phyloP scores from a whole-genome alignment of 2,888 invertebrate genomes.

The Loripinus fragilis region DNA sequence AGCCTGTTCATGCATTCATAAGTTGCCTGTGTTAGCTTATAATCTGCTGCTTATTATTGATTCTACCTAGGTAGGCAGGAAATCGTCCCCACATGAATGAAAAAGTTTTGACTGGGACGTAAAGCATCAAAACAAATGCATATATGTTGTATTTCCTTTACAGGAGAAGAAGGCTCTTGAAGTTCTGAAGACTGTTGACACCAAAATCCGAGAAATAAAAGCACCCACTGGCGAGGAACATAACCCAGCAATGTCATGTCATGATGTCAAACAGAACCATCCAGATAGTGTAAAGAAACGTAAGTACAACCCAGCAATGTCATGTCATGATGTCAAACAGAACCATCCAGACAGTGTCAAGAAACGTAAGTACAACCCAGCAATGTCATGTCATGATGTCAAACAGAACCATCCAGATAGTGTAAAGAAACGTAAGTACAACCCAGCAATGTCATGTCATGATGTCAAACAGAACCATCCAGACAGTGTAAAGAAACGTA shows the following conservation, averaged over 20 bases:
- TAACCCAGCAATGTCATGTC: conserved; percentile 94
- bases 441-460: conserved; percentile 95
- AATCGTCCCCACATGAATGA: too few relatives aligned
- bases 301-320: conserved; percentile 91
- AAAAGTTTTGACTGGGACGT: too few relatives aligned
- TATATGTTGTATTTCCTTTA: too few relatives aligned
- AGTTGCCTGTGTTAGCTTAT: too few relatives aligned
- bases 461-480: conserved; percentile 93
- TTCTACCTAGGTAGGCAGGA: too few relatives aligned
- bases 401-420: conserved; percentile 91
- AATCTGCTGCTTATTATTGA: too few relatives aligned
- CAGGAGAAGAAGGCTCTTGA: conserved; percentile 64
- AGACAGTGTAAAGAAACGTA: conserved; percentile 90
- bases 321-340: conserved; percentile 92
- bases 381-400: conserved; percentile 94
- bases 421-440: conserved; percentile 88
- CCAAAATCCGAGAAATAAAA: conserved; percentile 85
- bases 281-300: conserved; percentile 90
- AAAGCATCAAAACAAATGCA: too few relatives aligned
- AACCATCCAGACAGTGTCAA: conserved; percentile 91
- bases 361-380: conserved; percentile 91
- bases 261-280: conserved; percentile 91
- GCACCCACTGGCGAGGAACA: conserved; percentile 92
- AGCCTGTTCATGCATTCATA: too few relatives aligned
- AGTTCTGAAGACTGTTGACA: conserved; percentile 67